These are phyloP conservation scores for Intellagama lesueurii DNA, from an alignment of 2,797 vertebrate genomes.

Conservation along the genomic window DNA sequence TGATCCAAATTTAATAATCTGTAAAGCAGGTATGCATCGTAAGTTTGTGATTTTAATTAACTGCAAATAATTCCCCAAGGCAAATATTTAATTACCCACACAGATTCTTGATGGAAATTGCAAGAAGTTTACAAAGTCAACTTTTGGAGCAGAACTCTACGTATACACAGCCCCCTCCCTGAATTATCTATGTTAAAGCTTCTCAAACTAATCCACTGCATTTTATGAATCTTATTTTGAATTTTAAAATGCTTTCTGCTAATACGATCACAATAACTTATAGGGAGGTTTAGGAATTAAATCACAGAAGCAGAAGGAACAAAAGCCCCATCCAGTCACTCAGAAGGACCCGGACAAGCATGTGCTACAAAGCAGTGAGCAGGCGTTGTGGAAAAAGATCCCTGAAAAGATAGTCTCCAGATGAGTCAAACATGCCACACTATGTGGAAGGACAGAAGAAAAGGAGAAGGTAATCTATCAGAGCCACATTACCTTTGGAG, in stretches of 20 bases:
- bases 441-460: not conserved
- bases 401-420: conserved; percentile 6
- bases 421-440: not conserved
- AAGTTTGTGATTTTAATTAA: conserved; percentile 81
- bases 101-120: conserved; percentile 71
- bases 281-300: conserved; percentile 22
- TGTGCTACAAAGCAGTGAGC: not conserved
- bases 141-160: conserved; percentile 66
- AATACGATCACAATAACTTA: conserved; percentile 20
- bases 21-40: conserved; percentile 67
- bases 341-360: not conserved
- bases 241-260: conserved; percentile 31
- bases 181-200: conserved; percentile 63
- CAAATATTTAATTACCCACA: conserved; percentile 81
- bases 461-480: not conserved
- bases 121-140: conserved; percentile 72
- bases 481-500: conserved; percentile 34
- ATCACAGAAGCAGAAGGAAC: not conserved
- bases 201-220: conserved; percentile 60
- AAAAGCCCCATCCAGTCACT: not conserved
- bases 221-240: conserved; percentile 39
- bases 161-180: conserved; percentile 43
- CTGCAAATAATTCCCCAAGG: conserved; percentile 78
- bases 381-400: not conserved
- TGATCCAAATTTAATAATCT: conserved; percentile 79